A percentile compares a stretch with the other conserved stretches of the same genome.
Evolutionary conservation across 2,888 invertebrate genomes (phyloP).

Genomic region (Rhamphomyia laevipes): DNA sequence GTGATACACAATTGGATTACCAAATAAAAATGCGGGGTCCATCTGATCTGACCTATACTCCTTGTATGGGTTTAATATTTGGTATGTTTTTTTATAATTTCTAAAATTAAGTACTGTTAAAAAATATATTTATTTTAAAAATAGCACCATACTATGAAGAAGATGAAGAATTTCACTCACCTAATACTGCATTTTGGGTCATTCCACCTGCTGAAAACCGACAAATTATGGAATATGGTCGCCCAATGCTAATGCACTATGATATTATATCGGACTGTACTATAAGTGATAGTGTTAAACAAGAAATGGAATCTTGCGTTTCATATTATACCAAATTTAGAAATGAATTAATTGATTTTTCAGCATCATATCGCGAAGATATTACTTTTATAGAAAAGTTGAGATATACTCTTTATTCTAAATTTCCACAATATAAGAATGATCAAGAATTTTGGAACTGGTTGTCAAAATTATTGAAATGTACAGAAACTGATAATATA

Average conservation of each 20-base stretch:
- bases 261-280: constrained; percentile 71
- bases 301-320: constrained; percentile 74
- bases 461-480: constrained; percentile 62
- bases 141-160: constrained; percentile 75
- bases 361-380: constrained; percentile 39
- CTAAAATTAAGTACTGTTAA: background rate
- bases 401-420: constrained; percentile 66
- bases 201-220: constrained; percentile 90
- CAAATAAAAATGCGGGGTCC: constrained; percentile 90
- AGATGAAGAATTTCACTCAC: constrained; percentile 68
- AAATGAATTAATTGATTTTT: constrained; percentile 53
- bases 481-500: constrained; percentile 28
- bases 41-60: constrained; percentile 82
- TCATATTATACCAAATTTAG: constrained; percentile 66
- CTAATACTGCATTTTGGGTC: constrained; percentile 83
- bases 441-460: constrained; percentile 69
- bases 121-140: constrained; percentile 23
- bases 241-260: constrained; percentile 83
- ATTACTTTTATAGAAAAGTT: constrained; percentile 75
- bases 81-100: constrained; percentile 48
- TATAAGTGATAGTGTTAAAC: constrained; percentile 66
- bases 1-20: constrained; percentile 87
- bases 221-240: constrained; percentile 75
- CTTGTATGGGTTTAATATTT: constrained; percentile 84
- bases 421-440: constrained; percentile 69